Evolutionary conservation across 2,888 invertebrate species (phyloP).

Genomic region (Electrophaes corylata): DNA sequence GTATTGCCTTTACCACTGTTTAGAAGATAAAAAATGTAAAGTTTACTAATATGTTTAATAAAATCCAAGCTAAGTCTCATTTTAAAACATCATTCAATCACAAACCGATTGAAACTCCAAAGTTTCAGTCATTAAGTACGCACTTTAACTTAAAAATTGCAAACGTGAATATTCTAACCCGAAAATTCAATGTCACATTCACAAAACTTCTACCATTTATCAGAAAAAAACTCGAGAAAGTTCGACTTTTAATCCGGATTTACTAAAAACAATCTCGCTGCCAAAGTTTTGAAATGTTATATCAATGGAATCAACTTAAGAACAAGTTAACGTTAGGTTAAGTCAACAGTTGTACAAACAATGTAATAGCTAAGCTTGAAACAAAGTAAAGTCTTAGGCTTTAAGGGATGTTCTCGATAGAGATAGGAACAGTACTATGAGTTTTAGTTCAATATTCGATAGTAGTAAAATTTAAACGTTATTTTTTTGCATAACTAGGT

Average conservation of each 20-base stretch:
- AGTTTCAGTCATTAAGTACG: slow-evolving; percentile 10
- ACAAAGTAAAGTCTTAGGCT: slow-evolving; percentile 51
- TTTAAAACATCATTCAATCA: slow-evolving; percentile 2
- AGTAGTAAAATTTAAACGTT: not conserved
- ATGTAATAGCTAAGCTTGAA: slow-evolving; percentile 52
- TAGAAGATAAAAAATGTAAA: too few relatives aligned
- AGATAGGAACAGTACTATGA: slow-evolving; percentile 22
- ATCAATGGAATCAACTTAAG: slow-evolving; percentile 26
- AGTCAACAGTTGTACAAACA: slow-evolving; percentile 48
- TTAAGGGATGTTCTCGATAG: slow-evolving; percentile 46
- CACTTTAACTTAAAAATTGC: slow-evolving; percentile 20
- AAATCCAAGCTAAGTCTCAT: too few relatives aligned
- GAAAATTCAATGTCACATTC: slow-evolving; percentile 24
- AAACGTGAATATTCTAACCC: not conserved
- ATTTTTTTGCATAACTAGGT: not conserved
- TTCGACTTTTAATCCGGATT: slow-evolving; percentile 11
- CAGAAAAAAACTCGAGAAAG: slow-evolving; percentile 11
- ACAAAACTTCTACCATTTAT: slow-evolving; percentile 24
- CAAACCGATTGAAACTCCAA: slow-evolving; percentile 15
- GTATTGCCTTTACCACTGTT: too few relatives aligned
- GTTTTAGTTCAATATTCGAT: slow-evolving; percentile 4
- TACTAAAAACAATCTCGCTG: slow-evolving; percentile 13
- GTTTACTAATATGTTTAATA: too few relatives aligned
- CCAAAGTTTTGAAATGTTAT: slow-evolving; percentile 25
- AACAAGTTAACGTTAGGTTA: slow-evolving; percentile 35